A percentile compares a stretch with the other conserved stretches of the same genome.
These are phyloP conservation scores for Malurus elegans DNA, from an alignment of 2,113 vertebrate genomes.

Conservation along the genomic window DNA sequence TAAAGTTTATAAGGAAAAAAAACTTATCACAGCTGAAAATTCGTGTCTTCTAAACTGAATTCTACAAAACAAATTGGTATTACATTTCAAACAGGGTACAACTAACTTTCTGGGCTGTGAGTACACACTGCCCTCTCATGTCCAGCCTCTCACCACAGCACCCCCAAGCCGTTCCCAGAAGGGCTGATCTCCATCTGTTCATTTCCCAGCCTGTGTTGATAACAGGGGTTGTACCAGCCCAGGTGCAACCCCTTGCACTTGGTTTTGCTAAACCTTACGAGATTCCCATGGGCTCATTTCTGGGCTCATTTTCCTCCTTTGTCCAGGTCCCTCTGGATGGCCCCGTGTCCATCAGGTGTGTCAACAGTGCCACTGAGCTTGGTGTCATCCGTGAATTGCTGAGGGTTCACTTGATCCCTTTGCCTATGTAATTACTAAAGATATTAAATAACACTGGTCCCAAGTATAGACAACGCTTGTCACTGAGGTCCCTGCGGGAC, in stretches of 20 bases:
- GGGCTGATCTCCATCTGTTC: background rate
- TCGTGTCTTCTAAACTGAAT: background rate
- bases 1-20: background rate
- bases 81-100: background rate
- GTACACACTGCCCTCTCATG: background rate
- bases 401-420: background rate
- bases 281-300: background rate
- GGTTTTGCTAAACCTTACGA: background rate
- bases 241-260: background rate
- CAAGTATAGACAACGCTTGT: rapidly evolving
- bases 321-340: background rate
- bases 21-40: background rate
- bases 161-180: background rate
- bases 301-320: no score
- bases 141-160: background rate
- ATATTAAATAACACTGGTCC: background rate
- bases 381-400: background rate
- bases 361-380: background rate
- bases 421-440: background rate
- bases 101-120: background rate
- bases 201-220: background rate
- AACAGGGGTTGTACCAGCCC: background rate
- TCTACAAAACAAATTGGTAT: background rate
- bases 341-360: background rate
- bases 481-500: background rate